These are phyloP conservation scores for Entomyzon cyanotis DNA, from an alignment of 2,113 vertebrate genomes.

Conservation along the genomic window DNA sequence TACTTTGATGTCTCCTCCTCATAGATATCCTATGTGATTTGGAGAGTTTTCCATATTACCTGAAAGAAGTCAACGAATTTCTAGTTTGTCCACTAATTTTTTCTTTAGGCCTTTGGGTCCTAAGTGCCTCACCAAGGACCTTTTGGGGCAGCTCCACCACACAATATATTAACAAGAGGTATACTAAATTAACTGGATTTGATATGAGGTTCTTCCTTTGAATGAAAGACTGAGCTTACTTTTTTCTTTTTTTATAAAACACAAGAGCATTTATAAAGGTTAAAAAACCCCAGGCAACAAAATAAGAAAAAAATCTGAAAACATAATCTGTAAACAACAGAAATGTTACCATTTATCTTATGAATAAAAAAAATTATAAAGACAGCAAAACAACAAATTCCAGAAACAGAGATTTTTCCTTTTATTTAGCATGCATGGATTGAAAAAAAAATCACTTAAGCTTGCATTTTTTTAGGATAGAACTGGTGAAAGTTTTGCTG, in stretches of 20 bases:
- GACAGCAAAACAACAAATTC: neutral
- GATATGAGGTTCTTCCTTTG: neutral
- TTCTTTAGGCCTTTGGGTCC: neutral
- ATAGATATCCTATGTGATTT: neutral
- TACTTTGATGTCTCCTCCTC: neutral
- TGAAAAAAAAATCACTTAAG: neutral
- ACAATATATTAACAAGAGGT: neutral
- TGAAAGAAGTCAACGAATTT: neutral
- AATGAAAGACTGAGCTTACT: neutral
- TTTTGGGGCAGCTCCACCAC: neutral
- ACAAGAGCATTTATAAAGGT: neutral
- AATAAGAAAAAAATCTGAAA: neutral
- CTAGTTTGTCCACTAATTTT: neutral
- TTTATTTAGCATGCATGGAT: neutral
- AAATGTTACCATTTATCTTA: neutral
- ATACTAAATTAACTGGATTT: slow-evolving; percentile 1
- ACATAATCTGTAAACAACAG: neutral
- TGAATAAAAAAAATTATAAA: neutral
- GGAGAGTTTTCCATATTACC: neutral
- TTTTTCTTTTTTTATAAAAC: neutral
- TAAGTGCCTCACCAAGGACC: neutral
- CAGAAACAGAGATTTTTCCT: neutral
- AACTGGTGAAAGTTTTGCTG: neutral
- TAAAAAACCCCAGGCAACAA: neutral
- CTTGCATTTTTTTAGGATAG: neutral